Evolutionary conservation across 1,140 invertebrate genomes (phyloP).

Genomic region (Drosophila tristis): DNA sequence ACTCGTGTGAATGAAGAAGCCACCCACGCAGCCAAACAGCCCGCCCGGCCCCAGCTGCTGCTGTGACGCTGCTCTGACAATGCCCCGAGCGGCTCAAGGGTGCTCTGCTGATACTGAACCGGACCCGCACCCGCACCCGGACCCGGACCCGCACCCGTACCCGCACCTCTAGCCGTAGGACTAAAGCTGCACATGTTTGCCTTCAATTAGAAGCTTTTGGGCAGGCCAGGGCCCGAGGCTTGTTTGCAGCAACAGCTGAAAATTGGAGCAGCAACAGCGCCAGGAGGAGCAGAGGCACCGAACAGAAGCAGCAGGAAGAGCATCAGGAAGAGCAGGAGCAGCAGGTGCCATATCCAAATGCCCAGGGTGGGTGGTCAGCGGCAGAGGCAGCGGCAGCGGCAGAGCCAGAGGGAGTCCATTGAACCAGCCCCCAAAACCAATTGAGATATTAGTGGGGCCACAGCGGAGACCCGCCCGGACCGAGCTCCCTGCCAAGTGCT

Average conservation of each 20-base stretch:
- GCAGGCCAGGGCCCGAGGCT: slow-evolving; percentile 28
- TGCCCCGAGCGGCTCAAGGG: no score
- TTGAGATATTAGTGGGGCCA: slow-evolving; percentile 72
- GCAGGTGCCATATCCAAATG: slow-evolving; percentile 32
- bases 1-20: no score
- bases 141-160: background rate
- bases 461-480: background rate
- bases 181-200: slow-evolving; percentile 60
- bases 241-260: slow-evolving; percentile 56
- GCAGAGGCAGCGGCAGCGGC: no score
- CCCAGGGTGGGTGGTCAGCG: slow-evolving; percentile 58
- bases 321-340: slow-evolving; percentile 1
- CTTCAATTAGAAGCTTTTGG: slow-evolving; percentile 78
- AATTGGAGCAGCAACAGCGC: slow-evolving; percentile 22
- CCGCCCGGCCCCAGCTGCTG: background rate
- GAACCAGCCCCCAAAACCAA: slow-evolving; percentile 45
- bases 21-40: background rate
- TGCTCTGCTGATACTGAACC: slow-evolving; percentile 1
- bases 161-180: slow-evolving; percentile 1
- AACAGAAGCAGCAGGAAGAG: background rate
- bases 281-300: background rate
- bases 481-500: slow-evolving; percentile 2
- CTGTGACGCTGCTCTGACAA: background rate
- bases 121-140: background rate
- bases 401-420: slow-evolving; percentile 37